Percentiles rank a stretch among this genome's conserved stretches.
Conservation (phyloP, 2,888 invertebrate genomes). For the Pheosia gnoma region DNA sequence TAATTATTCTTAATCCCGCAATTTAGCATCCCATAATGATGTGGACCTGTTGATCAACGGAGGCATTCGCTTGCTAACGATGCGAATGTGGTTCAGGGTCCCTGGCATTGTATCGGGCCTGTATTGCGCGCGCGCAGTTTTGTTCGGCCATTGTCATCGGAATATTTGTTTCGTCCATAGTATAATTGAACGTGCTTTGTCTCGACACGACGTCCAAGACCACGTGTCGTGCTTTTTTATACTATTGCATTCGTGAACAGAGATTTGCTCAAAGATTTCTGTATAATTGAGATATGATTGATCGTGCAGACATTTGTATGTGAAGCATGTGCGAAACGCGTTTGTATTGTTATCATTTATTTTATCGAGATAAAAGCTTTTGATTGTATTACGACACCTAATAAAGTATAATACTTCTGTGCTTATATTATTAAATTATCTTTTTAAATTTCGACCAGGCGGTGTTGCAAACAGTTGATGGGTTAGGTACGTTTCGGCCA, state of each 20-base stretch:
- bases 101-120: conserved; percentile 47
- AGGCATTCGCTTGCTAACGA: conserved; percentile 36
- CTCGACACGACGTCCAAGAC: conserved; percentile 15
- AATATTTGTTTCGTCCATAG: conserved; percentile 38
- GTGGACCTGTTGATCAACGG: conserved; percentile 26
- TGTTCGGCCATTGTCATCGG: conserved; percentile 37
- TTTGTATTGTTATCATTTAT: conserved; percentile 7
- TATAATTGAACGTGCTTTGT: conserved; percentile 25
- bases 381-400: conserved; percentile 5
- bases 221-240: conserved; percentile 20
- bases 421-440: not conserved
- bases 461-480: not conserved
- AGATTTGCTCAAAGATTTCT: conserved; percentile 13
- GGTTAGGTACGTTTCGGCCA: not conserved
- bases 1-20: not conserved
- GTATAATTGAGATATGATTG: conserved; percentile 7
- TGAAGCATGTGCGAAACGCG: conserved; percentile 10
- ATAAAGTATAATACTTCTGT: not conserved
- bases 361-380: conserved; percentile 8
- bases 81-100: conserved; percentile 63
- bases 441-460: not conserved
- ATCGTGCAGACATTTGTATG: conserved; percentile 6
- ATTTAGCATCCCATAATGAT: conserved; percentile 12
- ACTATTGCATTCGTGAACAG: conserved; percentile 9
- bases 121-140: conserved; percentile 47